phyloP scores from a whole-genome alignment of 2,888 invertebrate genomes.

The Sclerodermus sp. region DNA sequence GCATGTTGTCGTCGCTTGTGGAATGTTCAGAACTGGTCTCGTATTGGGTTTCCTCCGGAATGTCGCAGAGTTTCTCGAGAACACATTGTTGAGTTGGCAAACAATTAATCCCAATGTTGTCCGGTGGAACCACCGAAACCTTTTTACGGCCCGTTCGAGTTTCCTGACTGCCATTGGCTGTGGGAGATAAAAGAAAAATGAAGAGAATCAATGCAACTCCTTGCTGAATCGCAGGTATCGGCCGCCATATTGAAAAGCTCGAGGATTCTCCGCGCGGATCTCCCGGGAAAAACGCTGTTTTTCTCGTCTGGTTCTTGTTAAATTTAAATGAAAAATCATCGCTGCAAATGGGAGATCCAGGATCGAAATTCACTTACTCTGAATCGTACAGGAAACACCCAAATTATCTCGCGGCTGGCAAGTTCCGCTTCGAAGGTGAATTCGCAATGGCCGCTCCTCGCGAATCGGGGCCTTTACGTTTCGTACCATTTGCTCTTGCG shows the following conservation, averaged over 20 bases:
- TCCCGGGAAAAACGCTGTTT: no score
- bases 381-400: constrained; percentile 16
- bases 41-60: constrained; percentile 1
- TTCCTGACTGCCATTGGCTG: constrained; percentile 3
- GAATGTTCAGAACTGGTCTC: background rate
- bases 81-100: constrained; percentile 8
- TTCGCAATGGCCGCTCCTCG: background rate
- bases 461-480: constrained; percentile 1
- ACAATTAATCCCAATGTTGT: constrained; percentile 22
- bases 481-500: background rate
- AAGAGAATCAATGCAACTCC: no score
- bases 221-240: no score
- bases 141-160: constrained; percentile 8
- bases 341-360: no score
- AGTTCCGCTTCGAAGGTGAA: constrained; percentile 3
- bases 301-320: no score
- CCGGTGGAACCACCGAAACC: constrained; percentile 6
- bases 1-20: background rate
- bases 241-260: no score
- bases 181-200: background rate
- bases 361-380: constrained; percentile 8
- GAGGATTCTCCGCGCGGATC: no score
- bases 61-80: constrained; percentile 2
- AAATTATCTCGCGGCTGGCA: constrained; percentile 18
- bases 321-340: background rate